Evolutionary conservation across 2,888 invertebrate species (phyloP).

Genomic region (Tribolium freemani): DNA sequence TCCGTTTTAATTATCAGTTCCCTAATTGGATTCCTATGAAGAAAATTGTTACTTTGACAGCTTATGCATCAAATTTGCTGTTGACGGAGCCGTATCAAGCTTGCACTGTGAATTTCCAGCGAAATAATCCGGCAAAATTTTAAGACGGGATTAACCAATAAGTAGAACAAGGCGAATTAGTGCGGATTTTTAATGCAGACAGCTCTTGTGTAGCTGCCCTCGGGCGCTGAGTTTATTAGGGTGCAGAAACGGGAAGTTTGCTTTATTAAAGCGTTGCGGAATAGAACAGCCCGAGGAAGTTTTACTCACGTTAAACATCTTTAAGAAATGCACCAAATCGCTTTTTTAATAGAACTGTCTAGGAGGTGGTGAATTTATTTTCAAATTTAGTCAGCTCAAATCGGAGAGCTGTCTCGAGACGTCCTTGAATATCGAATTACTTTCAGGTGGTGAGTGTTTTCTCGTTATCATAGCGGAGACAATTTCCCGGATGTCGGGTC

Average conservation of each 20-base stretch:
- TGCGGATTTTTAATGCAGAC: constrained; percentile 16
- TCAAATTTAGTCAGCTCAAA: background rate
- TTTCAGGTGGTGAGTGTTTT: constrained; percentile 44
- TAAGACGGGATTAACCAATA: constrained; percentile 17
- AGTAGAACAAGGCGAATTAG: constrained; percentile 6
- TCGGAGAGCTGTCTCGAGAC: constrained; percentile 21
- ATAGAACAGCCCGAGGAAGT: constrained; percentile 28
- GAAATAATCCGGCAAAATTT: constrained; percentile 5
- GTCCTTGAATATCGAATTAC: constrained; percentile 29
- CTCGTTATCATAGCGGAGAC: constrained; percentile 43
- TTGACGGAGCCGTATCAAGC: constrained; percentile 24
- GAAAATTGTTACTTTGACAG: constrained; percentile 40
- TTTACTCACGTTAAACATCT: constrained; percentile 42
- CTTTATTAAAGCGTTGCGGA: constrained; percentile 45
- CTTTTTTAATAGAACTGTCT: too few species aligned
- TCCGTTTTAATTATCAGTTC: constrained; percentile 38
- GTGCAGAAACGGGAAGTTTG: constrained; percentile 44
- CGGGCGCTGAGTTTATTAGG: constrained; percentile 46
- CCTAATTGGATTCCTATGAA: constrained; percentile 41
- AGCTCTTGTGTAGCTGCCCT: constrained; percentile 22
- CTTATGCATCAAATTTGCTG: constrained; percentile 39
- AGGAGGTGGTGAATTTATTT: background rate
- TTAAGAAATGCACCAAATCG: constrained; percentile 36
- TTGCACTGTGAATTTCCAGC: constrained; percentile 3
- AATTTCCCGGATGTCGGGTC: constrained; percentile 51